phyloP scores from a whole-genome alignment of 2,113 vertebrate species.

The Melierax canorus region DNA sequence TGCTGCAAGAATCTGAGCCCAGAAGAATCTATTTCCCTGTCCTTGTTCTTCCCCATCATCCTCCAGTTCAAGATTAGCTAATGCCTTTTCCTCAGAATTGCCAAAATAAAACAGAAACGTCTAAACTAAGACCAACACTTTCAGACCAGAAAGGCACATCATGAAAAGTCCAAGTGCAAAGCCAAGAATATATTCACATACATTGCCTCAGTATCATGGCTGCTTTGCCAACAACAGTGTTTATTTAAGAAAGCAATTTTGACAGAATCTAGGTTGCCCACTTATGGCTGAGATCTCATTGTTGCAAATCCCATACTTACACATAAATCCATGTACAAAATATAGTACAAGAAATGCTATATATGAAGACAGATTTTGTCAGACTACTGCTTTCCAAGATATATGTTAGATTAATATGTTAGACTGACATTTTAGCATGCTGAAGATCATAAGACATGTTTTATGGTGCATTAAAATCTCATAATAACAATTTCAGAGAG shows the following conservation, averaged over 20 bases:
- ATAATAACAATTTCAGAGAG: slow-evolving; percentile 34
- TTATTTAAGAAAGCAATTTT: background rate
- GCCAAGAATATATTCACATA: background rate
- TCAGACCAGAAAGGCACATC: background rate
- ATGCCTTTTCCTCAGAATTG: background rate
- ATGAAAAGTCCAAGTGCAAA: background rate
- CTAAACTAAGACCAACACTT: background rate
- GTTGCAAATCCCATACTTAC: background rate
- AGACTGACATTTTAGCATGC: background rate
- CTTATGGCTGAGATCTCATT: background rate
- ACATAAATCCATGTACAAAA: background rate
- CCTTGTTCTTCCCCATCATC: background rate
- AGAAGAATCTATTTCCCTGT: background rate
- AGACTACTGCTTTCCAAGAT: background rate
- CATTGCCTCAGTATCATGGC: background rate
- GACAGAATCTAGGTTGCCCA: background rate
- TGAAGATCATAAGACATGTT: slow-evolving; percentile 33
- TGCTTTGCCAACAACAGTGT: background rate
- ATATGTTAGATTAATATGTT: background rate
- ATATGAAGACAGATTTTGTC: background rate
- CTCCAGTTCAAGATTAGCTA: background rate
- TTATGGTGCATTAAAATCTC: slow-evolving; percentile 51
- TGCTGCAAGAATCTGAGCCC: background rate
- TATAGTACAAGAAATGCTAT: background rate
- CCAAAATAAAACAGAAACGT: background rate